These are phyloP conservation scores for Bradypodion pumilum DNA, from an alignment of 2,797 vertebrate genomes.

Conservation along the genomic window DNA sequence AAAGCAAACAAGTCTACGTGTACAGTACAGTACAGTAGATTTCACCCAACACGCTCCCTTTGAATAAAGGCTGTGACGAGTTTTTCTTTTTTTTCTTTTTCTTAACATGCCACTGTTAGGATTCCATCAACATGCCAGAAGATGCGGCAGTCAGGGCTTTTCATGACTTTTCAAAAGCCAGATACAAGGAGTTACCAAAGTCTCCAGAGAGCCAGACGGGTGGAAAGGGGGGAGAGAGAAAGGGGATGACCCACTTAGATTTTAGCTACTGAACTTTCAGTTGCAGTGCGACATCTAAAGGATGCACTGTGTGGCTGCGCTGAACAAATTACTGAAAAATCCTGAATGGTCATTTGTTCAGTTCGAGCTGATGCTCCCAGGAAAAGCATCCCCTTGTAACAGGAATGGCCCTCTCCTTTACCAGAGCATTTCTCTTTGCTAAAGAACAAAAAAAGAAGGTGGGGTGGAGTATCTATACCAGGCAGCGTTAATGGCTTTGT, in stretches of 20 bases:
- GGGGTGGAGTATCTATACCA: neutral
- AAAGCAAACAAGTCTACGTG: neutral
- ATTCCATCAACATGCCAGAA: constrained; percentile 12
- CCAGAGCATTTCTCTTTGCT: neutral
- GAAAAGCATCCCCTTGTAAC: neutral
- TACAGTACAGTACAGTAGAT: fast-evolving
- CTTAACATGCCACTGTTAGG: neutral
- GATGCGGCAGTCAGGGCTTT: neutral
- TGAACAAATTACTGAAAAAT: fast-evolving
- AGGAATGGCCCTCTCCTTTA: neutral
- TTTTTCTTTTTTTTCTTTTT: neutral
- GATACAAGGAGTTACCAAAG: constrained; percentile 12
- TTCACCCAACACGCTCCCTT: neutral
- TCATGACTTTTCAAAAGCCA: constrained; percentile 2
- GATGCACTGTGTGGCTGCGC: fast-evolving
- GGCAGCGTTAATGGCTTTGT: neutral
- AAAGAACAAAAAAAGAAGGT: too few relatives aligned
- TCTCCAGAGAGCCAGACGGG: neutral
- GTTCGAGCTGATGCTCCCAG: neutral
- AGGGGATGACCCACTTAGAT: constrained; percentile 1
- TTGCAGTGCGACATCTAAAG: constrained; percentile 61
- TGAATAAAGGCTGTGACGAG: neutral
- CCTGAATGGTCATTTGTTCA: fast-evolving
- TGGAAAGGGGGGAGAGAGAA: neutral
- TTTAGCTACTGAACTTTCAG: neutral